Base-by-base conservation (phyloP, 2,888 invertebrate species). In the Phengaris alcon region DNA sequence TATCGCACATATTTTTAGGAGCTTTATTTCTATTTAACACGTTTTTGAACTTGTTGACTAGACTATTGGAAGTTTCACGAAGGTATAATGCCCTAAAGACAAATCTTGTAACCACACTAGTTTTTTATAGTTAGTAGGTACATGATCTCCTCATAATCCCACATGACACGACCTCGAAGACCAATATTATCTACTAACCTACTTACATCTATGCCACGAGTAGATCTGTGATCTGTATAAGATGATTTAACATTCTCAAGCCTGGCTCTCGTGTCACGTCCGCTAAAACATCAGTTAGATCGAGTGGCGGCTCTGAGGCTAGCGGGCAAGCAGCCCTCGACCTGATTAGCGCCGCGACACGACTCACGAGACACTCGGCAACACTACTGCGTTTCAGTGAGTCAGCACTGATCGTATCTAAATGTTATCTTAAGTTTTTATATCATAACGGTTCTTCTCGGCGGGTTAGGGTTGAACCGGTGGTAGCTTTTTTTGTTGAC, bases 341-440 rank as follows among this genome's bases (percentile, higher is more conserved):
- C 86, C 85, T 81, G 83, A 84, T 85, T 85, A 82, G 77, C 72
- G 22, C 9, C 10, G 46, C n/a, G 22, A 35, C 15, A 48, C 48
- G 3, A 48, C 48, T 48, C 9, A 52, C 52, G 35, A 35, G 35
- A 35, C 35, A 35, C 35, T 35, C 35, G 3, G 35, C 35, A 35
- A 35, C 35, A 2, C 35, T 35, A 35, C 35, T 3, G 35, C 0
- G 35, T 4, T 35, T 35, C 35, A 35, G 35, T 35, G 35, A 57
- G 15, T 68, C 69, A 48, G 69, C 69, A 68, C 10, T 46, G 68
- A 68, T 68, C 9, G 2, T 35, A 35, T 35, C 35, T 35, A 35
- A 35, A 35, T 2, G 4, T 35, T 68, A 46, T 68, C 44, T 46
- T 68, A 46, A 46, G 9, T 13, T n/a, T 46, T 46, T 68, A 44